Base-by-base conservation (phyloP, 2,797 vertebrate genomes). In the Ptychadena robeensis region DNA sequence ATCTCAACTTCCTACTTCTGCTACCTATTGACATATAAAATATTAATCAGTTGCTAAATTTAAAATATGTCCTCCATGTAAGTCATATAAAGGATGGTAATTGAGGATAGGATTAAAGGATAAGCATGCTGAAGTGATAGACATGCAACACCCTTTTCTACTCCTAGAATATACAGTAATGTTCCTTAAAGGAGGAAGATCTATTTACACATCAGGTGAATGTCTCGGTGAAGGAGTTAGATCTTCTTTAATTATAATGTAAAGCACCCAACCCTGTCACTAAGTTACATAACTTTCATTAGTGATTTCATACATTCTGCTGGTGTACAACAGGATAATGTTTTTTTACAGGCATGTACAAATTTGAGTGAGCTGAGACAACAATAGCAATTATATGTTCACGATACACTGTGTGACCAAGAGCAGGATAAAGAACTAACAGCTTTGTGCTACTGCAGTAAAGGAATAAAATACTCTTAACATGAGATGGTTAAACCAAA, bases 1-100 rank as follows among this genome's bases (percentile, higher is more conserved):
- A 71, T n/a, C n/a, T 82, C 27, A 82, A 73, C 73, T 71, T 30
- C 28, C 30, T 63, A 31, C 53, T 22, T 67, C 28, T 63, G 48
- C 63, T 14, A 82, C 59, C 65, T 28, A 61, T 40, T 59, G 38
- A 68, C 40, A 61, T 76, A 44, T 32, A 61, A 69, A 34, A 76
- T 44, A 53, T 9, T 57, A 1, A 1, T 18, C 4, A 76, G 68
- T 76, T 76, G 40, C 34, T 59, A 22, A 66, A 4, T 44, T 31
- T 28, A 28, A 38, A 48, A 82, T 59, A 22, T 22, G 61, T 74
- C 9, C 8, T 25, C 38, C 27, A 59, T 74, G 57, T 68, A 75
- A 68, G 11, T 66, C 12, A 61, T 68, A 31, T 74, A 35, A 75
- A 9, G 28, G 2, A 48, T 74, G 59, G n/a, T 82, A 68, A 57